Percentiles rank a stretch among this genome's conserved stretches.
Evolutionary conservation across 1,140 invertebrate genomes (phyloP).

Genomic region (Eurosta solidaginis): DNA sequence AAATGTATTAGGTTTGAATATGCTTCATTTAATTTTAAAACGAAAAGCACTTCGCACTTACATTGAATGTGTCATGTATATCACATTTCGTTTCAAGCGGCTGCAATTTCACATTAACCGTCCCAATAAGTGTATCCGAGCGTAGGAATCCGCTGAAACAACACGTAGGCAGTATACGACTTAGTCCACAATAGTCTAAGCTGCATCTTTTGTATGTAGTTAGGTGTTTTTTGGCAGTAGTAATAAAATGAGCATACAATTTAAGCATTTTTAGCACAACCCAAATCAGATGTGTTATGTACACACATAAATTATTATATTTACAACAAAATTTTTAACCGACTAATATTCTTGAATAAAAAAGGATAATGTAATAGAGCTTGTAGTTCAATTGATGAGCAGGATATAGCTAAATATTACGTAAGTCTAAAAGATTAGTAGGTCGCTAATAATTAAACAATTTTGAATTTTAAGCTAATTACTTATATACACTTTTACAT

Average conservation of each 20-base stretch:
- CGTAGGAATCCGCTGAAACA: conserved; percentile 89
- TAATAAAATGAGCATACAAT: background rate
- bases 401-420: background rate
- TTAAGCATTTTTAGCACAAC: background rate
- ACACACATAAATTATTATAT: background rate
- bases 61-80: conserved; percentile 88
- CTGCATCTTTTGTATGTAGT: conserved; percentile 48
- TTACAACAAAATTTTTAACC: background rate
- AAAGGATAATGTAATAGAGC: too few species aligned
- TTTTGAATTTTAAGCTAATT: background rate
- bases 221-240: background rate
- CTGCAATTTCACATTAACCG: conserved; percentile 80
- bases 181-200: conserved; percentile 59
- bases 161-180: conserved; percentile 59
- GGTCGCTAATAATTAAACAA: background rate
- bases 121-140: conserved; percentile 85
- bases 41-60: conserved; percentile 73
- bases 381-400: too few species aligned
- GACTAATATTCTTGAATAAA: too few species aligned
- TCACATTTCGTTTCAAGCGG: conserved; percentile 84
- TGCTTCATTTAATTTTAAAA: background rate
- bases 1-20: conserved; percentile 31
- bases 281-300: too few species aligned
- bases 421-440: background rate
- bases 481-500: too few species aligned